Percentiles rank a stretch among this genome's conserved stretches.
Conservation (phyloP, 2,113 vertebrate genomes). For the Melanerpes aurifrons region DNA sequence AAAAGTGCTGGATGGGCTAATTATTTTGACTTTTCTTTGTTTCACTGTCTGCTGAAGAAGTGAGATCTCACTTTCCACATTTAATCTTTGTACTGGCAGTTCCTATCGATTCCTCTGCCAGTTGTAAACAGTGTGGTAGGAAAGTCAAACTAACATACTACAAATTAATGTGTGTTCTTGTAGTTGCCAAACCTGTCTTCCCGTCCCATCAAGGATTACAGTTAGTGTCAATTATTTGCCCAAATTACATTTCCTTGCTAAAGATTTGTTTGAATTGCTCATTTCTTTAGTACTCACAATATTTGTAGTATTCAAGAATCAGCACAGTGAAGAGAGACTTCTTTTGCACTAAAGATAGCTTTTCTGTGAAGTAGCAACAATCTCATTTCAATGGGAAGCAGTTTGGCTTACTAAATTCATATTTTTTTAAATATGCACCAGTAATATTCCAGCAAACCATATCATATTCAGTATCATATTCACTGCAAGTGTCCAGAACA, state of each 20-base stretch:
- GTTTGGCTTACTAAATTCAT: background rate
- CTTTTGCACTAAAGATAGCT: background rate
- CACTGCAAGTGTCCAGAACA: background rate
- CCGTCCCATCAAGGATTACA: constrained; percentile 50
- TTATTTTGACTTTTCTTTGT: constrained; percentile 39
- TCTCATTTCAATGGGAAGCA: background rate
- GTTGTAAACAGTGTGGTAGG: constrained; percentile 75
- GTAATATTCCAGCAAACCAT: background rate
- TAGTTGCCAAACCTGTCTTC: constrained; percentile 69
- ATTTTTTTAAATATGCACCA: background rate
- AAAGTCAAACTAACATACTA: constrained; percentile 69
- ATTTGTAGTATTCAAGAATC: constrained; percentile 16
- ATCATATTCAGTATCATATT: background rate
- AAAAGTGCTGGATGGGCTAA: constrained; percentile 53
- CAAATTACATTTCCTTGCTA: constrained; percentile 35
- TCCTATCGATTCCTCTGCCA: constrained; percentile 65
- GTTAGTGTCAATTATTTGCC: constrained; percentile 36
- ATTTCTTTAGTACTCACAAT: constrained; percentile 27
- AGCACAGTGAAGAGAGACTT: background rate
- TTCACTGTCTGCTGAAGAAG: constrained; percentile 48
- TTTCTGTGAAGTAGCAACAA: background rate
- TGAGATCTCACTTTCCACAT: constrained; percentile 72
- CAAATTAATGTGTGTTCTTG: constrained; percentile 67
- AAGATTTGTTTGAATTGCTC: constrained; percentile 51
- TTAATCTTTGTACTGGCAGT: constrained; percentile 70